Evolutionary conservation across 2,888 invertebrate species (phyloP).

Genomic region (Cosmorhoe ocellata): DNA sequence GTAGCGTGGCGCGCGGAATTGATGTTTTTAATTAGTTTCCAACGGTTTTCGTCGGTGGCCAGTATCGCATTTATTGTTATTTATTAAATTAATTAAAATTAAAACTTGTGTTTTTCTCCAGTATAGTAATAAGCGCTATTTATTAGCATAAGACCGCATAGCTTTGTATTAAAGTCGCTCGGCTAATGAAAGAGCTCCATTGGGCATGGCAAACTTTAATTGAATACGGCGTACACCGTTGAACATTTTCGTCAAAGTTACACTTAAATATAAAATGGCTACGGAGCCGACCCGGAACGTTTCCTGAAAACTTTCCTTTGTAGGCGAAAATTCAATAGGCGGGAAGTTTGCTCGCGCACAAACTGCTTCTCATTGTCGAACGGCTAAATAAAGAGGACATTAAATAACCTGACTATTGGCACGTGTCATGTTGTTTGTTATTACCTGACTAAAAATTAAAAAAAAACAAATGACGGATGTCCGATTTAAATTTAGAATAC

Average conservation of each 20-base stretch:
- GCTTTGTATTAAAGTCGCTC: slow-evolving; percentile 21
- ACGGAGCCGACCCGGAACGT: slow-evolving; percentile 61
- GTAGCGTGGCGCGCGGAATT: slow-evolving; percentile 70
- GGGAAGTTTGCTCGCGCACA: slow-evolving; percentile 58
- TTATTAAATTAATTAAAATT: slow-evolving; percentile 51
- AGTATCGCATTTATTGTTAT: slow-evolving; percentile 65
- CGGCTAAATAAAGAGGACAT: slow-evolving; percentile 52
- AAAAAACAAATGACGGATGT: too few species aligned
- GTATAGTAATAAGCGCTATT: slow-evolving; percentile 26
- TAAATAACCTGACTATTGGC: slow-evolving; percentile 38
- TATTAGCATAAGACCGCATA: slow-evolving; percentile 24
- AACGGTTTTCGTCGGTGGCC: slow-evolving; percentile 75
- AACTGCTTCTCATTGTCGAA: slow-evolving; percentile 54
- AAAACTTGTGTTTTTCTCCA: slow-evolving; percentile 22
- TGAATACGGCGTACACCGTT: slow-evolving; percentile 52
- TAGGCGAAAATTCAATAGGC: slow-evolving; percentile 74
- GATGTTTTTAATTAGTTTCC: slow-evolving; percentile 82
- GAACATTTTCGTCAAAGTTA: slow-evolving; percentile 65
- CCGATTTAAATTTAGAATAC: too few species aligned
- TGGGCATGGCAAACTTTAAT: slow-evolving; percentile 51
- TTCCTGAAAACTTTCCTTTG: slow-evolving; percentile 77
- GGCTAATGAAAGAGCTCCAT: slow-evolving; percentile 28
- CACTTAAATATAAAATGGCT: slow-evolving; percentile 65
- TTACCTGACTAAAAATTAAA: too few species aligned
- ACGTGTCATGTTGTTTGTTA: slow-evolving; percentile 35